Conservation (phyloP, 2,113 vertebrate genomes). For the Eira barbara region DNA sequence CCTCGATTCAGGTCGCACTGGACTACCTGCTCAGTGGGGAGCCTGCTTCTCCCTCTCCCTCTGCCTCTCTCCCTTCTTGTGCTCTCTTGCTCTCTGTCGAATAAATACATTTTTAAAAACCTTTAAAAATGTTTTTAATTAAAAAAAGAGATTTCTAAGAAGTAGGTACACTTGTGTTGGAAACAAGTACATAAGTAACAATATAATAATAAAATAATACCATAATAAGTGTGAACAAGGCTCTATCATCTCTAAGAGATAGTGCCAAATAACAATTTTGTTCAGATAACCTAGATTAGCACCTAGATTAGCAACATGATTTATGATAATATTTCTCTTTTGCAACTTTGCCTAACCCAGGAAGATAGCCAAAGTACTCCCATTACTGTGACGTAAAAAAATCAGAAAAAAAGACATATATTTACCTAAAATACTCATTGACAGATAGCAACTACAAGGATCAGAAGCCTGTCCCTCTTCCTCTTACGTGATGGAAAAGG, state of each 20-base stretch:
- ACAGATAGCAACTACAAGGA: neutral
- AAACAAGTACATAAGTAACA: neutral
- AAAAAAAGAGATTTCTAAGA: neutral
- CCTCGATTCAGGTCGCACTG: too few species aligned
- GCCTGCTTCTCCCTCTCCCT: too few species aligned
- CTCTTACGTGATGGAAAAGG: neutral
- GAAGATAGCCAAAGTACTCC: neutral
- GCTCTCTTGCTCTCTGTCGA: neutral
- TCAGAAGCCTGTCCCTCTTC: neutral
- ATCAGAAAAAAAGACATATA: neutral
- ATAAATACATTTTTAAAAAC: too few species aligned
- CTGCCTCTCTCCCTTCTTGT: too few species aligned
- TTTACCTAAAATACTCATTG: neutral
- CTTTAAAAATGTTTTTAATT: neutral
- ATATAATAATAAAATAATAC: neutral
- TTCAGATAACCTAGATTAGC: neutral
- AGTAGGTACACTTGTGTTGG: neutral
- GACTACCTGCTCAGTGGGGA: too few species aligned
- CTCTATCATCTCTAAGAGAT: neutral
- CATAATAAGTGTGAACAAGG: neutral
- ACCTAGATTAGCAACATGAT: neutral
- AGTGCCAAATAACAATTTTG: neutral
- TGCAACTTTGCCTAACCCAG: neutral
- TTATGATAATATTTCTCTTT: neutral
- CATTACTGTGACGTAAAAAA: neutral